Evolutionary conservation across 2,113 vertebrate species (phyloP).

Genomic region (Telmatochromis sp.): DNA sequence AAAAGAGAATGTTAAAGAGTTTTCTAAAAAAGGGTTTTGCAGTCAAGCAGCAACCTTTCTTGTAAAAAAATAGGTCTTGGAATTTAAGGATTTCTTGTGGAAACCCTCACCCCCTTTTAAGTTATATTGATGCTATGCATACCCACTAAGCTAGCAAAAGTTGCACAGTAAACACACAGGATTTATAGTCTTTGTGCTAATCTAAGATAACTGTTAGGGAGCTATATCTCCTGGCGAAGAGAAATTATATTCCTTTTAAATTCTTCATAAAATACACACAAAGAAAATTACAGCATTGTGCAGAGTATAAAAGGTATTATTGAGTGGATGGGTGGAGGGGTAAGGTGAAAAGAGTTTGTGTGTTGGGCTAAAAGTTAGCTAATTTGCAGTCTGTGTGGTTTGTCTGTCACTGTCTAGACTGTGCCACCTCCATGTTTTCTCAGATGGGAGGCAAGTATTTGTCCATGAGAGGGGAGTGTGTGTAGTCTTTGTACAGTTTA

Average conservation of each 20-base stretch:
- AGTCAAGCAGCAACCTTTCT: background rate
- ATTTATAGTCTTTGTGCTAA: background rate
- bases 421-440: conserved; percentile 33
- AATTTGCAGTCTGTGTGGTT: conserved; percentile 41
- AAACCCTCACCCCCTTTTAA: background rate
- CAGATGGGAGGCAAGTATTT: conserved; percentile 28
- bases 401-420: conserved; percentile 43
- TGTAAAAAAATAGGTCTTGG: background rate
- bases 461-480: background rate
- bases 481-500: background rate
- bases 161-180: background rate
- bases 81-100: background rate
- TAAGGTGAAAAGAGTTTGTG: background rate
- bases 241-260: background rate
- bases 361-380: conserved; percentile 29
- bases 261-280: background rate
- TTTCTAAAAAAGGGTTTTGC: background rate
- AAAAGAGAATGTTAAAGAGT: background rate
- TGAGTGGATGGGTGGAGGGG: rapidly evolving
- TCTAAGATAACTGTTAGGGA: background rate
- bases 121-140: background rate
- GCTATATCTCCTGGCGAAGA: background rate
- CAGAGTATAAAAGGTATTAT: background rate
- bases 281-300: background rate
- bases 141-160: background rate